Conservation (phyloP, 2,113 vertebrate species). For the Xenotilapia flavipinnis region DNA sequence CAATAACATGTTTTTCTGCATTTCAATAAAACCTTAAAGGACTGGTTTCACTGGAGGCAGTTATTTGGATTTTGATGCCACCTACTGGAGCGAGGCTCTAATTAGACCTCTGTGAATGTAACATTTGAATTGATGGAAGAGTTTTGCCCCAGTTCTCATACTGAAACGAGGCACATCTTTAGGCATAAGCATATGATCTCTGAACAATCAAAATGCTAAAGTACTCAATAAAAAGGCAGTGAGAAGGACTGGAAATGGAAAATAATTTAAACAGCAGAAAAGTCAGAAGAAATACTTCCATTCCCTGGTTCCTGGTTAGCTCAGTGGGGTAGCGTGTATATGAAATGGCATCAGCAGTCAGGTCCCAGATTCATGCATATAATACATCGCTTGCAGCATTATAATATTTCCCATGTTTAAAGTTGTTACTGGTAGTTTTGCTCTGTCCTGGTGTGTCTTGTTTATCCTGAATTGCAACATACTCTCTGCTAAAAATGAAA, state of each 20-base stretch:
- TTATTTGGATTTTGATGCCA: slow-evolving; percentile 21
- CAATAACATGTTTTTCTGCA: not conserved
- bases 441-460: not conserved
- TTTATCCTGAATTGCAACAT: not conserved
- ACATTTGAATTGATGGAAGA: not conserved
- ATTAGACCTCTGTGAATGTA: not conserved
- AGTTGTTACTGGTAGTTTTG: not conserved
- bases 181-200: not conserved
- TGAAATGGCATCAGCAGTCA: not conserved
- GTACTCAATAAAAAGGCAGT: not conserved
- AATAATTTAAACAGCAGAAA: not conserved
- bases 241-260: not conserved
- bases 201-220: not conserved
- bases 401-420: not conserved
- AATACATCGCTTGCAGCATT: rapidly evolving
- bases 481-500: not conserved
- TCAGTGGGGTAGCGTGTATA: not conserved
- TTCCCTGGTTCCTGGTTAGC: not conserved
- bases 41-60: not conserved
- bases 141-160: not conserved
- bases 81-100: slow-evolving; percentile 20
- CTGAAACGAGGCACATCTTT: not conserved
- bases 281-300: rapidly evolving
- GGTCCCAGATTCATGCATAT: not conserved
- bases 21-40: not conserved